Conservation (phyloP, 1,140 invertebrate genomes). For the Phthorimaea operculella region DNA sequence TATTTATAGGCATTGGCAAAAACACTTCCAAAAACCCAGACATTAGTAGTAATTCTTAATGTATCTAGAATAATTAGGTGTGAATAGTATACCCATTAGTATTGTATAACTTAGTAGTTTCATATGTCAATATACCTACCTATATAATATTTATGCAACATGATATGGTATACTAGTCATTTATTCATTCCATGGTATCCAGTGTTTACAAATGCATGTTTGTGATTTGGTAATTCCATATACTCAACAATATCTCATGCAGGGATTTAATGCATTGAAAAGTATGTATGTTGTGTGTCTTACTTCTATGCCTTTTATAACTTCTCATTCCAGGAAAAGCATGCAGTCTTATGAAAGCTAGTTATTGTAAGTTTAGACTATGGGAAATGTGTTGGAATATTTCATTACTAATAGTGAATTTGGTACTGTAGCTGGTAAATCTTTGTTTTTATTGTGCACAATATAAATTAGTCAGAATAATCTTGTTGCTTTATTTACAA, state of each 20-base stretch:
- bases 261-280: neutral
- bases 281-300: conserved; percentile 6
- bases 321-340: neutral
- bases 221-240: too few species aligned
- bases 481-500: neutral
- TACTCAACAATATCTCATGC: too few species aligned
- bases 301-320: neutral
- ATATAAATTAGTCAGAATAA: conserved; percentile 32
- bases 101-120: too few species aligned
- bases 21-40: too few species aligned
- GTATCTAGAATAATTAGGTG: too few species aligned
- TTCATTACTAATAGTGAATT: conserved; percentile 35
- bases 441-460: conserved; percentile 41
- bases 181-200: too few species aligned
- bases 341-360: conserved; percentile 4
- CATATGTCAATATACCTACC: too few species aligned
- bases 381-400: conserved; percentile 21
- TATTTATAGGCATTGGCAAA: too few species aligned
- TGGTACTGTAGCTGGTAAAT: conserved; percentile 23
- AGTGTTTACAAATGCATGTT: too few species aligned
- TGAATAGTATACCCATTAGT: too few species aligned
- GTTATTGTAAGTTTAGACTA: neutral
- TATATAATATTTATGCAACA: too few species aligned
- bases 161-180: neutral
- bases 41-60: too few species aligned